Evolutionary conservation across 2,888 invertebrate species (phyloP).

Genomic region (Rhagonycha lutea): DNA sequence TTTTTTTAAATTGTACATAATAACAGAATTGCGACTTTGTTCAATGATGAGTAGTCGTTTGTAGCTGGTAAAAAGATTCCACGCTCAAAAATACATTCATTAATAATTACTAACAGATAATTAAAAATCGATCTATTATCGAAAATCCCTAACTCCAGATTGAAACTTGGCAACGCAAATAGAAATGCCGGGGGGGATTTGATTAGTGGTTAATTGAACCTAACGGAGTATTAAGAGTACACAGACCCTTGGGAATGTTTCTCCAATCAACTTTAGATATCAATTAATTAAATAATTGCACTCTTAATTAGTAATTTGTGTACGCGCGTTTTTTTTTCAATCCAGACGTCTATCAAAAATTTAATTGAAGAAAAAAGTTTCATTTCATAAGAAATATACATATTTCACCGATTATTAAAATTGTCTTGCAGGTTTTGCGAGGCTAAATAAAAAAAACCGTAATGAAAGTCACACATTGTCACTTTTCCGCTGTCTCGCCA

Average conservation of each 20-base stretch:
- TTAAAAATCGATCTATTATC: neutral
- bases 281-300: neutral
- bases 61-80: neutral
- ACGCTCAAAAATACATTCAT: neutral
- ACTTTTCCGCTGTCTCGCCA: neutral
- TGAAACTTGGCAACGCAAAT: no score
- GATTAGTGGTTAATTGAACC: neutral
- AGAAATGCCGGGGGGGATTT: neutral
- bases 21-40: neutral
- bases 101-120: neutral
- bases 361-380: neutral
- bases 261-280: neutral
- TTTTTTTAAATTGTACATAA: neutral
- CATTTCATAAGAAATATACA: neutral
- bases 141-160: neutral
- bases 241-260: neutral
- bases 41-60: neutral
- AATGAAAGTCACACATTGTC: neutral
- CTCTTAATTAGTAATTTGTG: neutral
- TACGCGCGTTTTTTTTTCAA: neutral
- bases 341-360: neutral
- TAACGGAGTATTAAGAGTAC: neutral
- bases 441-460: neutral
- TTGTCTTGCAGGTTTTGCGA: neutral
- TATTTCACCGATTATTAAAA: neutral